Conservation (phyloP, 2,888 invertebrate species). For the Muschampia plurimacula region DNA sequence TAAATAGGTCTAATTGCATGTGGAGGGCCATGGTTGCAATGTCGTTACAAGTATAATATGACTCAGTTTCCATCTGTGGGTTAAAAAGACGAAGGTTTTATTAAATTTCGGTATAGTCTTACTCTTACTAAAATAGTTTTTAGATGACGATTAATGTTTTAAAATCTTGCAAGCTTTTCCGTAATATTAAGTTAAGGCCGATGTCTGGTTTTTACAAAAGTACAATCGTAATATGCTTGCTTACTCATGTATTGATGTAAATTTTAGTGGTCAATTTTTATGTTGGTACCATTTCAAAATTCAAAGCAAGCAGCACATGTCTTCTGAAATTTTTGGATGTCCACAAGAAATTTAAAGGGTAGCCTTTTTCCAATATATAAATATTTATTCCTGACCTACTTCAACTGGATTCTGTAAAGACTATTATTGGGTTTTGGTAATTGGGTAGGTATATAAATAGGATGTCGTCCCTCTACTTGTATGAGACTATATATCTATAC, state of each 20-base stretch:
- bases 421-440: too few species aligned
- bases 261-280: background rate
- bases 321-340: background rate
- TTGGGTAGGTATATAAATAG: too few species aligned
- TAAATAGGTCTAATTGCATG: constrained; percentile 31
- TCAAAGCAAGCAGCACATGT: background rate
- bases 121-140: background rate
- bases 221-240: background rate
- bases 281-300: background rate
- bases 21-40: constrained; percentile 8
- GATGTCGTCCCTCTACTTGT: too few species aligned
- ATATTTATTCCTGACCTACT: too few species aligned
- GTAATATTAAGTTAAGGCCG: background rate
- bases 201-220: background rate
- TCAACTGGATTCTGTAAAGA: too few species aligned
- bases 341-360: too few species aligned
- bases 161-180: background rate
- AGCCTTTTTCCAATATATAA: too few species aligned
- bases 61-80: constrained; percentile 10
- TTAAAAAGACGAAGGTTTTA: background rate
- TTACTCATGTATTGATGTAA: background rate
- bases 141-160: background rate
- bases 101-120: background rate
- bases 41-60: constrained; percentile 8
- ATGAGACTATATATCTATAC: too few species aligned